These are phyloP conservation scores for Elegia similella DNA, from an alignment of 2,888 invertebrate genomes.

Conservation along the genomic window DNA sequence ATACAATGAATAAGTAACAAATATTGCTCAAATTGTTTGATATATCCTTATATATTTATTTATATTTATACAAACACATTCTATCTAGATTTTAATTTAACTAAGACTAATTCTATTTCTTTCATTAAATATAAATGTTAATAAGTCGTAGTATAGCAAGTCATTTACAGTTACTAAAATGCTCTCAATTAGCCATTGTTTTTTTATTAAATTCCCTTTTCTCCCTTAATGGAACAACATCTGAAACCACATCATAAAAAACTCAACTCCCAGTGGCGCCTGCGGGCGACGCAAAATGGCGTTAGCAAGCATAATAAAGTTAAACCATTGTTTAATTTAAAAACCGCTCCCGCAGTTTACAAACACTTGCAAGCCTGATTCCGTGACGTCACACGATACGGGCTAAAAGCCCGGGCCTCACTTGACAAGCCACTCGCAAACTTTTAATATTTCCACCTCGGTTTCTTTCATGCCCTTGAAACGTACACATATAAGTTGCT, in stretches of 20 bases:
- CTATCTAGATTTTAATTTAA: too few relatives aligned
- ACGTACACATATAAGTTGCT: conserved; percentile 4
- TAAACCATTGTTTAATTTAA: neutral
- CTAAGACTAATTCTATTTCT: too few relatives aligned
- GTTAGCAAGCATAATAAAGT: neutral
- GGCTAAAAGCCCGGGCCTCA: neutral
- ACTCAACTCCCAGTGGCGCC: neutral
- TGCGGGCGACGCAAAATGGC: neutral
- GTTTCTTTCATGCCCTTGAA: conserved; percentile 1
- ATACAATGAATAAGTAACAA: too few relatives aligned
- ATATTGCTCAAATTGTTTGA: too few relatives aligned
- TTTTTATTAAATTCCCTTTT: neutral
- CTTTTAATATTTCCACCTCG: conserved; percentile 8
- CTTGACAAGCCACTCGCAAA: conserved; percentile 4
- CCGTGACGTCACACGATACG: neutral
- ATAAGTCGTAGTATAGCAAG: too few relatives aligned
- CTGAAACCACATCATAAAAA: neutral
- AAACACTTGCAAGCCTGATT: neutral
- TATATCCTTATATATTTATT: too few relatives aligned
- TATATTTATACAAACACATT: too few relatives aligned
- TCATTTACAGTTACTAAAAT: too few relatives aligned
- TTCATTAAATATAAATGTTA: too few relatives aligned
- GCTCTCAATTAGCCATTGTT: too few relatives aligned
- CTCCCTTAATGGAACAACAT: neutral
- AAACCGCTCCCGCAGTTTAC: neutral